Conservation (phyloP, 2,797 vertebrate species). For the Gadopsis marmoratus region DNA sequence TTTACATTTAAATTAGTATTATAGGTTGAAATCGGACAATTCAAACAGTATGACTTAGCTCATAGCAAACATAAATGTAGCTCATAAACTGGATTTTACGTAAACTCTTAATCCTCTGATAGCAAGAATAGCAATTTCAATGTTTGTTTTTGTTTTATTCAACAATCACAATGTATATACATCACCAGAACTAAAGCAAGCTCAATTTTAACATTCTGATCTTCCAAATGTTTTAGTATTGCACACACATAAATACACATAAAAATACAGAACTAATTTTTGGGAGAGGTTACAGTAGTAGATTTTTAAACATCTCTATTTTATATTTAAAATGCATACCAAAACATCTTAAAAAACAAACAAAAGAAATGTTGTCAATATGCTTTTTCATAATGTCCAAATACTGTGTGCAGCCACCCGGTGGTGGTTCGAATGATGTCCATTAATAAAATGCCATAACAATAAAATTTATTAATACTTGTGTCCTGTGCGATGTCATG, state of each 20-base stretch:
- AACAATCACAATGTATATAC: slow-evolving; percentile 87
- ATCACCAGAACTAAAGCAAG: slow-evolving; percentile 88
- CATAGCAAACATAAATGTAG: slow-evolving; percentile 86
- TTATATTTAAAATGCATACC: slow-evolving; percentile 88
- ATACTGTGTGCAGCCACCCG: slow-evolving; percentile 79
- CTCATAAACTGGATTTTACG: slow-evolving; percentile 81
- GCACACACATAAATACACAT: slow-evolving; percentile 85
- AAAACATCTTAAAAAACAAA: slow-evolving; percentile 87
- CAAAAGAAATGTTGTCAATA: slow-evolving; percentile 78
- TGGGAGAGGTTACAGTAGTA: slow-evolving; percentile 81
- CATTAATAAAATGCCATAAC: slow-evolving; percentile 83
- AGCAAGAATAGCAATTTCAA: slow-evolving; percentile 83
- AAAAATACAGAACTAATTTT: slow-evolving; percentile 85
- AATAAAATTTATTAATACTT: slow-evolving; percentile 83
- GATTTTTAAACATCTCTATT: slow-evolving; percentile 82
- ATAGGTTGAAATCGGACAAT: slow-evolving; percentile 77
- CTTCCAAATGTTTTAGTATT: slow-evolving; percentile 81
- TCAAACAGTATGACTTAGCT: slow-evolving; percentile 84
- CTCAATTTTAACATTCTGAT: slow-evolving; percentile 85
- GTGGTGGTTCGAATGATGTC: slow-evolving; percentile 77
- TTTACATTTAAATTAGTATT: slow-evolving; percentile 84
- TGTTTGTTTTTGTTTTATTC: slow-evolving; percentile 74
- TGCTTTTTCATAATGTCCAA: slow-evolving; percentile 83
- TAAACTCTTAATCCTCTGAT: slow-evolving; percentile 80
- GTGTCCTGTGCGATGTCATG: slow-evolving; percentile 80